Conservation (phyloP, 1,140 invertebrate species). For the Vollenhovia emeryi region DNA sequence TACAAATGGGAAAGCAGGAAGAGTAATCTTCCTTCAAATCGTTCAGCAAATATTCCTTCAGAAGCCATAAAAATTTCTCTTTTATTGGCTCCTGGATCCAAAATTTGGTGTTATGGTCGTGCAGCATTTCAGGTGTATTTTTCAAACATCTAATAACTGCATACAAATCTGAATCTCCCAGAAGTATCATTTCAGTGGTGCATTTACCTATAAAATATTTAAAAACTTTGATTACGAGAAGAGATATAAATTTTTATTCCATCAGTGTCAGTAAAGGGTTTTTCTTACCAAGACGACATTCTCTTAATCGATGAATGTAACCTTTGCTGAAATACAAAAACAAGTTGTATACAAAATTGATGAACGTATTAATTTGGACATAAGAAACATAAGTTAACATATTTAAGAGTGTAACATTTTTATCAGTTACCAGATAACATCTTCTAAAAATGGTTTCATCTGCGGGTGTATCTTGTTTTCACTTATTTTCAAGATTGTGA, state of each 20-base stretch:
- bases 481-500: not conserved
- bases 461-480: no score
- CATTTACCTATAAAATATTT: not conserved
- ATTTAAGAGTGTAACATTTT: not conserved
- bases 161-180: constrained; percentile 18
- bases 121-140: not conserved
- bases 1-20: not conserved
- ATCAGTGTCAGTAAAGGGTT: not conserved
- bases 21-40: no score
- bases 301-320: not conserved
- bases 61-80: not conserved
- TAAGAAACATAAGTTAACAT: not conserved
- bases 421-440: not conserved
- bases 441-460: not conserved
- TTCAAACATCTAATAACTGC: not conserved
- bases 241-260: not conserved
- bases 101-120: not conserved
- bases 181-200: not conserved
- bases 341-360: not conserved
- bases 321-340: not conserved
- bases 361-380: not conserved
- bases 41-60: not conserved
- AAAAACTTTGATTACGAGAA: not conserved
- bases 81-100: constrained; percentile 9
- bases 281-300: not conserved